phyloP scores from a whole-genome alignment of 2,113 vertebrate species.

The Triplophysa tibetana region DNA sequence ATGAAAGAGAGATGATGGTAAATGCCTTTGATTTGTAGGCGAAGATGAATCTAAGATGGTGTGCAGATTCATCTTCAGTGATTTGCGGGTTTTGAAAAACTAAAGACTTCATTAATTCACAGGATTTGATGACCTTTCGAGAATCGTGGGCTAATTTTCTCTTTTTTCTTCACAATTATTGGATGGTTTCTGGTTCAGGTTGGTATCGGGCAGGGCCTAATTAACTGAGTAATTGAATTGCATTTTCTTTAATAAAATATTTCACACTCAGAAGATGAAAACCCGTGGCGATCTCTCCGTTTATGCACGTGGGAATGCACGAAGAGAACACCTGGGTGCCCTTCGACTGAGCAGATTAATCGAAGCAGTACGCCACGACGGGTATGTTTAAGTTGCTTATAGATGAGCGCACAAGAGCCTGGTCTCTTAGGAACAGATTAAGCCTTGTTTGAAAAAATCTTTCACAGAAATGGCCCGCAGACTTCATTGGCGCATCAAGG shows the following conservation, averaged over 20 bases:
- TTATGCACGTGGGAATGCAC: slow-evolving; percentile 48
- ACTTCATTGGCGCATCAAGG: neutral
- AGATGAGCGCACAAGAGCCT: slow-evolving; percentile 21
- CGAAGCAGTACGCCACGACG: slow-evolving; percentile 46
- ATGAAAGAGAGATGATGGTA: slow-evolving; percentile 11
- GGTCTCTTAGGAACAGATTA: slow-evolving; percentile 27
- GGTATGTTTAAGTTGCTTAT: slow-evolving; percentile 20
- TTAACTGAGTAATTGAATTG: slow-evolving; percentile 81
- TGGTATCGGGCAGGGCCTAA: slow-evolving; percentile 67
- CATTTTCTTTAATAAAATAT: slow-evolving; percentile 77
- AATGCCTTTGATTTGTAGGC: slow-evolving; percentile 3
- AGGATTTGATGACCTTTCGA: slow-evolving; percentile 54
- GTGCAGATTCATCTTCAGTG: slow-evolving; percentile 26
- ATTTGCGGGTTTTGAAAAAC: neutral
- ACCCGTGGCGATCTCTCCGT: slow-evolving; percentile 58
- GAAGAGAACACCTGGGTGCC: slow-evolving; percentile 49
- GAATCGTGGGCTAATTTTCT: slow-evolving; percentile 69
- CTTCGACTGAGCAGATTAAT: slow-evolving; percentile 51
- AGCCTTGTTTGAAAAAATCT: slow-evolving; percentile 17
- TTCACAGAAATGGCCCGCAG: slow-evolving; percentile 1
- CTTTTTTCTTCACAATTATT: slow-evolving; percentile 74
- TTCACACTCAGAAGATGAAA: slow-evolving; percentile 77
- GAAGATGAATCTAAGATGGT: slow-evolving; percentile 42
- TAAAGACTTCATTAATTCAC: neutral
- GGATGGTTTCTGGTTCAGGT: slow-evolving; percentile 72